A percentile compares a stretch with the other conserved stretches of the same genome.
Conservation (phyloP, 1,140 invertebrate genomes). For the Hylaeus volcanicus region DNA sequence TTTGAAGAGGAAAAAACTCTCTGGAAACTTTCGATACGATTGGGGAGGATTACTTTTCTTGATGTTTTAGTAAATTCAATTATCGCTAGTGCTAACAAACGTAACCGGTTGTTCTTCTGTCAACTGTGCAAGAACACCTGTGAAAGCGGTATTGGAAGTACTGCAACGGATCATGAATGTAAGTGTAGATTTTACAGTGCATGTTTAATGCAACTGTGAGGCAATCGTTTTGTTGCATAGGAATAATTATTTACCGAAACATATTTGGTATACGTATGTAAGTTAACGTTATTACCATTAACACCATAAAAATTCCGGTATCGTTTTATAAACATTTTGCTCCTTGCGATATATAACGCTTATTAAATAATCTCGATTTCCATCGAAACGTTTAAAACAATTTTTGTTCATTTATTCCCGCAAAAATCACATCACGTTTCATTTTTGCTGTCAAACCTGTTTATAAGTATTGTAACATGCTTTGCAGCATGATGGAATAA, state of each 20-base stretch:
- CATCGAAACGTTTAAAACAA: neutral
- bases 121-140: conserved; percentile 30
- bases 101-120: conserved; percentile 4
- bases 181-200: conserved; percentile 36
- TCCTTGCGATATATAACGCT: neutral
- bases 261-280: neutral
- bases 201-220: neutral
- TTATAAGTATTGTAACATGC: neutral
- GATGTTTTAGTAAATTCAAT: neutral
- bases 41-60: neutral
- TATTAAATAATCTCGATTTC: neutral
- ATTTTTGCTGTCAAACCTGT: neutral
- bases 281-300: no score
- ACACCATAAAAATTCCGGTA: neutral
- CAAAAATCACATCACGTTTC: no score
- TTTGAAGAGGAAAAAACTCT: conserved; percentile 28
- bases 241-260: neutral
- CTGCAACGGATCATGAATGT: conserved; percentile 60
- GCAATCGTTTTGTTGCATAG: neutral
- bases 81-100: neutral
- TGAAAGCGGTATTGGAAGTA: conserved; percentile 18
- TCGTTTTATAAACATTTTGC: neutral
- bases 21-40: neutral
- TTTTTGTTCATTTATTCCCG: neutral
- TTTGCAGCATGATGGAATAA: neutral